A percentile compares a stretch with the other conserved stretches of the same genome.
These are phyloP conservation scores for Dexiosoma caninum DNA, from an alignment of 2,888 invertebrate genomes.

Conservation along the genomic window DNA sequence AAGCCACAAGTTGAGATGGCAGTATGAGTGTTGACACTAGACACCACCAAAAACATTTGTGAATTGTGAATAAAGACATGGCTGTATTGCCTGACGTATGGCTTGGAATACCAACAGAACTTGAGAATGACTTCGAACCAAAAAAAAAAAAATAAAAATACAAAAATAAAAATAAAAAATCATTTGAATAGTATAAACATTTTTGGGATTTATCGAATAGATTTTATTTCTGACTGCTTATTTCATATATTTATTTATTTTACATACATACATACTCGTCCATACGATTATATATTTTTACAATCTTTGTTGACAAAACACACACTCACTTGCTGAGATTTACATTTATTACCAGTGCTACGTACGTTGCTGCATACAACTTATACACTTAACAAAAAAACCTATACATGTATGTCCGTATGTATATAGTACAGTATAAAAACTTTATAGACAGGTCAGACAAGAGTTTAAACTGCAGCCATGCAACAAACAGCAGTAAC, in stretches of 20 bases:
- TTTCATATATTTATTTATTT: too few species aligned
- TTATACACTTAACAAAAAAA: neutral
- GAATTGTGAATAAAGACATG: conserved; percentile 53
- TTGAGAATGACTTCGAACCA: neutral
- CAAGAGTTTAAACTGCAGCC: conserved; percentile 49
- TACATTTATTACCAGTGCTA: conserved; percentile 29
- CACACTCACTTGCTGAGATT: neutral
- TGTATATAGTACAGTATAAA: too few species aligned
- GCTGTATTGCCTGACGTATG: conserved; percentile 29
- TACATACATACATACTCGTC: neutral
- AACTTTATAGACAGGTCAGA: conserved; percentile 51
- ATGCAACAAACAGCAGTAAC: conserved; percentile 15
- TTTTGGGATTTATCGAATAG: conserved; percentile 36
- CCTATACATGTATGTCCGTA: too few species aligned
- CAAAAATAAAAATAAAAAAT: too few species aligned
- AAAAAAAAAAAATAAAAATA: conserved; percentile 7
- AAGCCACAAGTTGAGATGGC: conserved; percentile 59
- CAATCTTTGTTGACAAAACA: conserved; percentile 26
- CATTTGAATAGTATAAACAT: conserved; percentile 21
- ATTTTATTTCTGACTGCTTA: conserved; percentile 39
- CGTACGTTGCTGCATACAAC: neutral
- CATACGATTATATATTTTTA: neutral
- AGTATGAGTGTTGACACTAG: conserved; percentile 59
- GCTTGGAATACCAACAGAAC: neutral
- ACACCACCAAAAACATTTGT: conserved; percentile 51